Evolutionary conservation across 2,113 vertebrate genomes (phyloP).

Genomic region (Scortum barcoo): DNA sequence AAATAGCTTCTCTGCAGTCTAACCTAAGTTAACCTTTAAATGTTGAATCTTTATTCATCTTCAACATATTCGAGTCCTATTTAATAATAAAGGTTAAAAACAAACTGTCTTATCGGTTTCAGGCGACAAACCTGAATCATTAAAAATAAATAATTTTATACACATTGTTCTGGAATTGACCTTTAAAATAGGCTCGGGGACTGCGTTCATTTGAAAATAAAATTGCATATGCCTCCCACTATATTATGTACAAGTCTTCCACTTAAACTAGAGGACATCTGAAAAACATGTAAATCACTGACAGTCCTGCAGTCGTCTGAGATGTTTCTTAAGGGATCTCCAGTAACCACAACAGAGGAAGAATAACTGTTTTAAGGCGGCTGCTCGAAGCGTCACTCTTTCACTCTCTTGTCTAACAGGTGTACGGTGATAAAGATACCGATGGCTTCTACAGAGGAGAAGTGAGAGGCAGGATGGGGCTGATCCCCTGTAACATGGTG

Average conservation of each 20-base stretch:
- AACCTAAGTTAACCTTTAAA: not conserved
- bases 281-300: not conserved
- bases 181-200: not conserved
- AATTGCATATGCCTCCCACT: not conserved
- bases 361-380: not conserved
- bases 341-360: too few relatives aligned
- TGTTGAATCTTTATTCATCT: not conserved
- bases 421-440: slow-evolving; percentile 95
- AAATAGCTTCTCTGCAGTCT: not conserved
- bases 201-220: not conserved
- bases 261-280: not conserved
- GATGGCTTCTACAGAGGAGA: slow-evolving; percentile 97
- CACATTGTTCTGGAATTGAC: not conserved
- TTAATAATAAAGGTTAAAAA: not conserved
- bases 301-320: not conserved
- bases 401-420: slow-evolving; percentile 77
- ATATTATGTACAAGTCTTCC: not conserved
- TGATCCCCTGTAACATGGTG: slow-evolving; percentile 98
- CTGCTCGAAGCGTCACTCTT: not conserved
- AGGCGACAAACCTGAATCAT: not conserved
- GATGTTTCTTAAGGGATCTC: not conserved
- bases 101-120: too few relatives aligned
- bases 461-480: slow-evolving; percentile 90
- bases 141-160: not conserved
- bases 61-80: not conserved